These are phyloP conservation scores for Mormyrops attenuatus DNA, from an alignment of 2,797 vertebrate species.

Conservation along the genomic window DNA sequence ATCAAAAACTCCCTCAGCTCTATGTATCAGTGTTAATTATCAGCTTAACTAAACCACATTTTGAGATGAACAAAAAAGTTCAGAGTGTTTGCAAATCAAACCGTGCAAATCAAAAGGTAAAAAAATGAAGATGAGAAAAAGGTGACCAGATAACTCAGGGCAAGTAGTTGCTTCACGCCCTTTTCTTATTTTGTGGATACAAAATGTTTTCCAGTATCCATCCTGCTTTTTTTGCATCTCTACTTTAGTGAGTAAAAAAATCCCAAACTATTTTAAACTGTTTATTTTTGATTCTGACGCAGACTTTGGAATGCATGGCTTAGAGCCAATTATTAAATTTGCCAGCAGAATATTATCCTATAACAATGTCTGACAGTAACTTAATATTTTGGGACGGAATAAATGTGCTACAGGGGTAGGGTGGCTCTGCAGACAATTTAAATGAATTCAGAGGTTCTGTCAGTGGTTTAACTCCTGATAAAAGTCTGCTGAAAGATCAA, in stretches of 20 bases:
- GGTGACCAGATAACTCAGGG: not conserved
- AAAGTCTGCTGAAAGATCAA: slow-evolving; percentile 16
- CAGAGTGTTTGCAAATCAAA: not conserved
- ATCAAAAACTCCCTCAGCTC: not conserved
- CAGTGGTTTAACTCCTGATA: slow-evolving; percentile 20
- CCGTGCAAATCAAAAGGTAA: not conserved
- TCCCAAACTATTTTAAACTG: slow-evolving; percentile 47
- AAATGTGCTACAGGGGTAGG: slow-evolving; percentile 16
- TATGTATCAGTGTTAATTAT: slow-evolving; percentile 10
- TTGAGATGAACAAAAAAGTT: not conserved
- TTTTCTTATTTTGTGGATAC: slow-evolving; percentile 13
- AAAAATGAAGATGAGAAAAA: not conserved
- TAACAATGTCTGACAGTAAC: slow-evolving; percentile 36
- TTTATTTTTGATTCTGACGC: slow-evolving; percentile 49
- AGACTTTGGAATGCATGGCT: slow-evolving; percentile 48
- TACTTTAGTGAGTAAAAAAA: slow-evolving; percentile 36
- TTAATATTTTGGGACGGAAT: slow-evolving; percentile 25
- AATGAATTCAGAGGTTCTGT: slow-evolving; percentile 16
- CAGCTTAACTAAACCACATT: not conserved
- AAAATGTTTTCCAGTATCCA: slow-evolving; percentile 30
- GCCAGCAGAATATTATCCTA: slow-evolving; percentile 43
- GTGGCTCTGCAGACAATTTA: slow-evolving; percentile 17
- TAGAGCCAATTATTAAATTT: slow-evolving; percentile 39
- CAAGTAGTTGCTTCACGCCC: not conserved
- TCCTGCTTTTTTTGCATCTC: slow-evolving; percentile 44